Evolutionary conservation across 2,888 invertebrate species (phyloP).

Genomic region (Polymixis lichenea): DNA sequence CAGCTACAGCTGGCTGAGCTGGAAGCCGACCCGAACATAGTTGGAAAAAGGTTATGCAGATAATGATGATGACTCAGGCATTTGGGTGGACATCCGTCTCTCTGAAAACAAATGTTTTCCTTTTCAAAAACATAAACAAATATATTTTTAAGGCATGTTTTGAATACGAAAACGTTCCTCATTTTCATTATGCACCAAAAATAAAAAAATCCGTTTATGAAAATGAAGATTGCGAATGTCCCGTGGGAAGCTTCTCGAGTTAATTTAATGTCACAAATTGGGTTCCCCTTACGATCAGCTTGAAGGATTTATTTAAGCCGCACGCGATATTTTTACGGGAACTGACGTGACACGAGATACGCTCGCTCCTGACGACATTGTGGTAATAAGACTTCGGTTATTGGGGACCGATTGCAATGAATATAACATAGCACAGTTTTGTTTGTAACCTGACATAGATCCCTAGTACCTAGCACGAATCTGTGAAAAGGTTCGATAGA

Average conservation of each 20-base stretch:
- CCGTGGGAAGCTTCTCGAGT: conserved; percentile 61
- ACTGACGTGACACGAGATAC: conserved; percentile 44
- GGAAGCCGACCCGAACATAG: background rate
- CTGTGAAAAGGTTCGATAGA: background rate
- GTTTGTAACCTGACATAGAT: background rate
- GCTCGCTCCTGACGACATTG: conserved; percentile 22
- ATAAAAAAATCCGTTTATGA: conserved; percentile 65
- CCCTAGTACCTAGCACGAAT: too few relatives aligned
- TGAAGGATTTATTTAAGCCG: conserved; percentile 69
- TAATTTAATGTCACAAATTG: conserved; percentile 74
- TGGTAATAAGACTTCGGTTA: conserved; percentile 23
- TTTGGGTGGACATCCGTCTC: background rate
- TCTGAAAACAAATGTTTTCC: background rate
- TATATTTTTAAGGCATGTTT: background rate
- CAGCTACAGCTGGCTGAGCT: background rate
- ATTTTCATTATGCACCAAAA: conserved; percentile 51
- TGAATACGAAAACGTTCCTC: background rate
- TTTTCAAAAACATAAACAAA: background rate
- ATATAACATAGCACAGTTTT: background rate
- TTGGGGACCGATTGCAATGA: conserved; percentile 14
- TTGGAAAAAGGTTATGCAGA: background rate
- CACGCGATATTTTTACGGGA: conserved; percentile 68
- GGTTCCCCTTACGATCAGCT: conserved; percentile 69
- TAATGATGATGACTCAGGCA: background rate
- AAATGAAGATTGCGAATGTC: conserved; percentile 68